phyloP scores from a whole-genome alignment of 2,113 vertebrate species.

The Hyperoodon ampullatus region DNA sequence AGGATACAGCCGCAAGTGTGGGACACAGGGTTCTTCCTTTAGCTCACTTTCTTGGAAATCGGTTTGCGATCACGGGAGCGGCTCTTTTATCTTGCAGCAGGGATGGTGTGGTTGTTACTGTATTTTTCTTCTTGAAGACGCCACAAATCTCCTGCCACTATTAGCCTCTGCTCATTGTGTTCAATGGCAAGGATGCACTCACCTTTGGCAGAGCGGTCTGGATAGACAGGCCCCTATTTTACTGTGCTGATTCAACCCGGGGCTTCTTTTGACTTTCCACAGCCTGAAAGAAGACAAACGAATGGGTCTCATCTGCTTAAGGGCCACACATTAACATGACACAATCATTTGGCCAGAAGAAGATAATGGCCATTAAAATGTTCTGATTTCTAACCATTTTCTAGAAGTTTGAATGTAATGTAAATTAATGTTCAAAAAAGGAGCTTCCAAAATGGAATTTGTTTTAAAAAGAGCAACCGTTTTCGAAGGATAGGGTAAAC shows the following conservation, averaged over 20 bases:
- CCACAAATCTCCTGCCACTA: background rate
- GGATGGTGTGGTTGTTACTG: background rate
- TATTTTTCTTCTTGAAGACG: background rate
- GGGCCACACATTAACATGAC: slow-evolving; percentile 51
- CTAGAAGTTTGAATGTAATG: slow-evolving; percentile 71
- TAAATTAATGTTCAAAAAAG: slow-evolving; percentile 76
- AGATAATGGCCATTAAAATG: slow-evolving; percentile 68
- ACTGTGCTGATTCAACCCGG: background rate
- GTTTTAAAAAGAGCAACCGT: slow-evolving; percentile 82
- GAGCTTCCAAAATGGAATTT: slow-evolving; percentile 79
- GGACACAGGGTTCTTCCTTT: background rate
- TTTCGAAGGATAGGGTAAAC: slow-evolving; percentile 69
- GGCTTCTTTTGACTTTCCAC: slow-evolving; percentile 29
- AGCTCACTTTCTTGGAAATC: background rate
- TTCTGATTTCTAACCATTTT: slow-evolving; percentile 64
- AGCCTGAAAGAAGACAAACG: background rate
- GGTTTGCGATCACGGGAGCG: background rate
- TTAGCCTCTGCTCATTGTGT: background rate
- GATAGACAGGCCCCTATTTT: background rate
- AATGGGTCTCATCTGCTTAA: slow-evolving; percentile 68
- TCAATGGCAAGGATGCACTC: background rate
- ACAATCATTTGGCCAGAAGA: slow-evolving; percentile 44
- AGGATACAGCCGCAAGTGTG: background rate
- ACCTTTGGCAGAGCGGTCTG: background rate
- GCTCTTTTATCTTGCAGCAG: background rate